Evolutionary conservation across 2,113 vertebrate genomes (phyloP).

Genomic region (Urocitellus parryii): DNA sequence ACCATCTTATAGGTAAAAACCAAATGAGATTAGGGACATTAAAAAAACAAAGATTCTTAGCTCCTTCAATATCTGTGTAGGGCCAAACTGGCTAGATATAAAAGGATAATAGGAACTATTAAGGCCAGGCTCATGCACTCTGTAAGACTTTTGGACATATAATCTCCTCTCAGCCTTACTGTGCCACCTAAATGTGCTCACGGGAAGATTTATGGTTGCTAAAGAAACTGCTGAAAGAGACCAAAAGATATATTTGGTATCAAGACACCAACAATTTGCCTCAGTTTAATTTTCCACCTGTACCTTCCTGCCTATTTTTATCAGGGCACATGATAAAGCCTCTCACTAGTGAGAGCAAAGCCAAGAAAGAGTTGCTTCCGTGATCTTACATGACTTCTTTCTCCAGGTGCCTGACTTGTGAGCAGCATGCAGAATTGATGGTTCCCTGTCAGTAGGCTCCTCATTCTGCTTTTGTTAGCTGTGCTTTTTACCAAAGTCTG

Average conservation of each 20-base stretch:
- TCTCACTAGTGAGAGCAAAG: not conserved
- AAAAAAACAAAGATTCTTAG: too few relatives aligned
- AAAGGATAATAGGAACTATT: not conserved
- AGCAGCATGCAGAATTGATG: rapidly evolving
- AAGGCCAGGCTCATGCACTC: not conserved
- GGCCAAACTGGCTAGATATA: not conserved
- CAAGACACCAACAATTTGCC: not conserved
- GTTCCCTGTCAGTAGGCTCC: not conserved
- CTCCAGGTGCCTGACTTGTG: not conserved
- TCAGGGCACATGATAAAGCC: not conserved
- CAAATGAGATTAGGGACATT: not conserved
- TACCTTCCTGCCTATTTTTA: not conserved
- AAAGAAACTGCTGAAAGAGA: not conserved
- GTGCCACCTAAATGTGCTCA: not conserved
- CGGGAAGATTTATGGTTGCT: not conserved
- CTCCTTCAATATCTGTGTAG: not conserved
- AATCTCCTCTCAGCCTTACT: not conserved
- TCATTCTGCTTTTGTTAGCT: not conserved
- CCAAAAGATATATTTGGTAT: not conserved
- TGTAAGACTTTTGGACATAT: not conserved
- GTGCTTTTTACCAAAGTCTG: not conserved
- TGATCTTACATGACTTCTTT: not conserved
- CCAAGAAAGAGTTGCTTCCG: rapidly evolving
- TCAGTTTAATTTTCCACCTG: not conserved
- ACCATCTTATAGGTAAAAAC: too few relatives aligned